Conservation (phyloP, 92 coral and sea anemone genomes). For the Palythoa caribaeorum region DNA sequence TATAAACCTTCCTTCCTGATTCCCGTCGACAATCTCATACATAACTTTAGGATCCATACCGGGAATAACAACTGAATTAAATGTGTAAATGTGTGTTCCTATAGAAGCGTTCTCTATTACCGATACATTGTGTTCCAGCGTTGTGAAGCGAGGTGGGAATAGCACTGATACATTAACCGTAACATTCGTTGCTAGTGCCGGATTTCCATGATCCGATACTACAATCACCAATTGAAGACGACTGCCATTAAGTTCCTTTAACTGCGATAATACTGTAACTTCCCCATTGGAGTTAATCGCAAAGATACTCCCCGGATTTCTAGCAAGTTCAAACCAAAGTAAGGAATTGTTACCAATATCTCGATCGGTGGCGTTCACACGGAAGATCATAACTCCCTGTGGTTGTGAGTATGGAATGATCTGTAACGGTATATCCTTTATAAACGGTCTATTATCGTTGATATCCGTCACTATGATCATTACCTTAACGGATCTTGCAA, state of each 20-base stretch:
- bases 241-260: slow-evolving; percentile 38
- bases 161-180: slow-evolving; percentile 54
- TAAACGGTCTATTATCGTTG: slow-evolving; percentile 35
- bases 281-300: slow-evolving; percentile 55
- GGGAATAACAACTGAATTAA: not conserved
- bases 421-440: not conserved
- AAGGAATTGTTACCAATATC: slow-evolving; percentile 54
- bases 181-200: slow-evolving; percentile 27
- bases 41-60: slow-evolving; percentile 22
- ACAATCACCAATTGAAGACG: slow-evolving; percentile 23
- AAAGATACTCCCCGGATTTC: slow-evolving; percentile 27
- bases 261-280: slow-evolving; percentile 24
- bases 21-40: slow-evolving; percentile 11
- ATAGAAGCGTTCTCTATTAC: slow-evolving; percentile 30
- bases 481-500: slow-evolving; percentile 24
- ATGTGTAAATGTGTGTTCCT: slow-evolving; percentile 1
- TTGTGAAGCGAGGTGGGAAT: slow-evolving; percentile 22
- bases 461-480: slow-evolving; percentile 39
- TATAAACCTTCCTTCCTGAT: slow-evolving; percentile 7
- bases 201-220: slow-evolving; percentile 57
- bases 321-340: slow-evolving; percentile 10
- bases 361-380: slow-evolving; percentile 53
- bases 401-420: slow-evolving; percentile 8
- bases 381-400: not conserved
- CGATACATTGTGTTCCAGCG: not conserved